These are phyloP conservation scores for Drymonia ruficornis DNA, from an alignment of 2,888 invertebrate species.

Conservation along the genomic window DNA sequence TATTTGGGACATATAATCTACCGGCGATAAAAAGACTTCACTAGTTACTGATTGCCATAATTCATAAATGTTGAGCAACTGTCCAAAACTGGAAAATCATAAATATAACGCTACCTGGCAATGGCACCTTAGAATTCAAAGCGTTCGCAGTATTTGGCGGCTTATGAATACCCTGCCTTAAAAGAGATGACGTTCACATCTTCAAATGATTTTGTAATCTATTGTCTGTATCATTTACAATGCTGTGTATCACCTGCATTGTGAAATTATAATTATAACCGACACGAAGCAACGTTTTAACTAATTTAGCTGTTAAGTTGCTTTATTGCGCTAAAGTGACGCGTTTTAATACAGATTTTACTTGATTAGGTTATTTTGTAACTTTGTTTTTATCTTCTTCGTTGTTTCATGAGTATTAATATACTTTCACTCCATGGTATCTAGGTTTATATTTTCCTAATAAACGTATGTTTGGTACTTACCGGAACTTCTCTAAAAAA, in stretches of 20 bases:
- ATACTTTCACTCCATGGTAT: too few relatives aligned
- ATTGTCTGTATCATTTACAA: constrained; percentile 30
- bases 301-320: constrained; percentile 19
- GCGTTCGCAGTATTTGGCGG: too few relatives aligned
- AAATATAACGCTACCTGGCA: too few relatives aligned
- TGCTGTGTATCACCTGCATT: constrained; percentile 29
- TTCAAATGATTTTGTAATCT: constrained; percentile 31
- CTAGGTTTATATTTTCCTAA: too few relatives aligned
- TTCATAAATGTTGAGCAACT: too few relatives aligned
- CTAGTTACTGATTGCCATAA: too few relatives aligned
- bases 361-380: background rate
- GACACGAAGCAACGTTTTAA: constrained; percentile 23
- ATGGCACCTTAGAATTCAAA: too few relatives aligned
- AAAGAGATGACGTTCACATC: constrained; percentile 44
- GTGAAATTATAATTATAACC: constrained; percentile 37
- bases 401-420: background rate
- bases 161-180: background rate
- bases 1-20: too few relatives aligned
- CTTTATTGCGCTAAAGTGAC: constrained; percentile 11
- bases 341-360: background rate
- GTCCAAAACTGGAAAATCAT: too few relatives aligned
- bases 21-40: too few relatives aligned
- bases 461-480: too few relatives aligned
- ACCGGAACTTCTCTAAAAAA: too few relatives aligned
- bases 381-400: background rate